Evolutionary conservation across 2,113 vertebrate genomes (phyloP), one percentile per base, ranked within the genome.

Genomic region (Caretta caretta): DNA sequence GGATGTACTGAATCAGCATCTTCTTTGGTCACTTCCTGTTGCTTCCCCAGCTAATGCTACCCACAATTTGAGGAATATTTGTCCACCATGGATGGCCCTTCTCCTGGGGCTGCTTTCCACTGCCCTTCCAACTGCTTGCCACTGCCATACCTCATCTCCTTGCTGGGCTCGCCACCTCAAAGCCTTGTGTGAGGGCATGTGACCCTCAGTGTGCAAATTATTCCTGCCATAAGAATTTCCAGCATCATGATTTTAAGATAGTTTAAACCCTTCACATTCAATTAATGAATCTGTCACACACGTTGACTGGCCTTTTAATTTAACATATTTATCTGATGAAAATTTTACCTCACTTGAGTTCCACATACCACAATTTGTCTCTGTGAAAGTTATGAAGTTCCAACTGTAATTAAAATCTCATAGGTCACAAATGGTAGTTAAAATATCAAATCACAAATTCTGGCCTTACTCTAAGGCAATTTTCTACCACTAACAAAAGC

Each of bases 381-480:
- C 9, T n/a, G 42, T 25, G 42, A 48, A 27, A 48, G 48, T 13
- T 48, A 78, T 78, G 22, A 53, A 51, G 8, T 4, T 72, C 29
- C 17, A 69, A 57, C 57, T 90, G 38, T 51, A 85, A 53, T 72
- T 56, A 80, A 80, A 51, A 80, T 80, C 35, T 46, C 1, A 2
- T 24, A 35, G 16, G 8, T 83, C 78, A 85, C 16, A 4, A 0
- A 0, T 29, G 42, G 56, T 5, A 86, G 8, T 5, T 42, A 54
- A 94, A 92, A 79, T 50, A 84, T 4, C 29, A 89, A 93, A 89
- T 35, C 48, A 20, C 76, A 20, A 49, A 48, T 88, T 75, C 29
- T 57, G 17, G 25, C 46, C 27, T 90, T 62, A 6, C 3, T 84
- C 19, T 79, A 1, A n/a, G 14, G 10, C 57, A 84, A 82, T 79